Evolutionary conservation across 2,113 vertebrate genomes (phyloP).

Genomic region (Amblyopsis rosae): DNA sequence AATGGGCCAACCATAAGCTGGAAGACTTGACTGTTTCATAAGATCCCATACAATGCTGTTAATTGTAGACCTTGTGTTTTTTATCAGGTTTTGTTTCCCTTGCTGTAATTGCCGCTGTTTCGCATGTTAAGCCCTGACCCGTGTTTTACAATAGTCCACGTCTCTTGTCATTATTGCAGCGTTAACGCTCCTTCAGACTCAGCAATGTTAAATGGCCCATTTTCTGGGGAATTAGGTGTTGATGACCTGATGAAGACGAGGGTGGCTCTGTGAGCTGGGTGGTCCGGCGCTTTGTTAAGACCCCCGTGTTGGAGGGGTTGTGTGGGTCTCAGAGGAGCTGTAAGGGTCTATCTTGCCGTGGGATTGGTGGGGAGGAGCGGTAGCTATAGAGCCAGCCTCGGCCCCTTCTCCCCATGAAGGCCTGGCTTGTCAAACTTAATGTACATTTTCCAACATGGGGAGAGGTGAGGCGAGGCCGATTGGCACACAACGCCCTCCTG

Average conservation of each 20-base stretch:
- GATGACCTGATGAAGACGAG: constrained; percentile 77
- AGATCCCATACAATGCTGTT: constrained; percentile 45
- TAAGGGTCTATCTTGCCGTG: constrained; percentile 61
- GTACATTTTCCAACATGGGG: constrained; percentile 70
- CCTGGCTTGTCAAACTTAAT: constrained; percentile 75
- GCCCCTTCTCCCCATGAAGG: constrained; percentile 68
- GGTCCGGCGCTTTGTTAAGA: constrained; percentile 63
- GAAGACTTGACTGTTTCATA: constrained; percentile 45
- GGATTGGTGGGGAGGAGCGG: constrained; percentile 37
- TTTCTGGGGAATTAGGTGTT: constrained; percentile 76
- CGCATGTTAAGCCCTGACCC: constrained; percentile 31
- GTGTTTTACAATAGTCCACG: constrained; percentile 28
- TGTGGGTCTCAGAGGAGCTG: constrained; percentile 62
- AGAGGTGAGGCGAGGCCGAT: constrained; percentile 65
- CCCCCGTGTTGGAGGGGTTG: constrained; percentile 56
- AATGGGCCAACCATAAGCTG: constrained; percentile 60
- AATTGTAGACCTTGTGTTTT: constrained; percentile 54
- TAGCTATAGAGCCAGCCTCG: constrained; percentile 57
- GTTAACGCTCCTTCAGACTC: constrained; percentile 46
- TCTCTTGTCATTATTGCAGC: constrained; percentile 45
- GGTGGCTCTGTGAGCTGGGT: constrained; percentile 64
- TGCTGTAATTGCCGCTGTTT: constrained; percentile 34
- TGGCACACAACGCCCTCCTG: constrained; percentile 67
- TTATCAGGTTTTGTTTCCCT: constrained; percentile 39
- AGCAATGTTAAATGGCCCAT: constrained; percentile 67